A percentile compares a stretch with the other conserved stretches of the same genome.
Conservation (phyloP, 92 coral and sea anemone genomes). For the Siderastrea radians region DNA sequence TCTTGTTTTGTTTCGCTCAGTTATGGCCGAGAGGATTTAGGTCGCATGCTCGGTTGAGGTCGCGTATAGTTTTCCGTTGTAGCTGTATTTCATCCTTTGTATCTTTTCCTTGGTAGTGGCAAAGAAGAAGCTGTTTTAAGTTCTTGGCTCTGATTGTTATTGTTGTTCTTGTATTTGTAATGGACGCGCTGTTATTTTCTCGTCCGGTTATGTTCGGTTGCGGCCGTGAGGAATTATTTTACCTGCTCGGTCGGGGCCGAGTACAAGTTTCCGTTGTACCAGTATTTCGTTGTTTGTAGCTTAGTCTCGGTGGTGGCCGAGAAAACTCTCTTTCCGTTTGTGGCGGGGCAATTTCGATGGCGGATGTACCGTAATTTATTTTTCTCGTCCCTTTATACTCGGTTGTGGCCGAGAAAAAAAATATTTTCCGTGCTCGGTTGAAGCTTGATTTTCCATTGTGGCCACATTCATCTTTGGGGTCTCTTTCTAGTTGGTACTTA, state of each 20-base stretch:
- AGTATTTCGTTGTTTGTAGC: neutral
- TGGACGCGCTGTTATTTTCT: neutral
- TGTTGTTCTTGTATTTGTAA: too few species aligned
- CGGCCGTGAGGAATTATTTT: neutral
- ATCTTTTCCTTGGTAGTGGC: too few species aligned
- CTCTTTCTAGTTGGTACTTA: too few species aligned
- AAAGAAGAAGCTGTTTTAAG: too few species aligned
- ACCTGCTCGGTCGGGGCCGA: neutral
- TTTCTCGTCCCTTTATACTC: neutral
- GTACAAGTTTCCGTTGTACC: neutral
- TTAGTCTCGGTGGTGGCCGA: neutral
- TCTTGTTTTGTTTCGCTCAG: neutral
- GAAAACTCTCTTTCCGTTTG: neutral
- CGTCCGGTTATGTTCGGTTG: too few species aligned
- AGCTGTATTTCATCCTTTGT: too few species aligned
- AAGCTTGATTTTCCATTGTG: too few species aligned
- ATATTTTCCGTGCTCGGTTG: neutral
- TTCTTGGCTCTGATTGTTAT: neutral
- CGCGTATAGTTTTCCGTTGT: too few species aligned
- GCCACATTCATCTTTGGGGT: too few species aligned
- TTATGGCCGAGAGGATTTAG: too few species aligned
- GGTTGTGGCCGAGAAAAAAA: constrained; percentile 2
- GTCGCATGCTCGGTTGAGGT: too few species aligned
- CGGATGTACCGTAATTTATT: neutral
- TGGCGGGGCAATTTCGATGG: neutral